Percentiles rank a stretch among this genome's conserved stretches.
These are phyloP conservation scores for Schizaphis graminum DNA, from an alignment of 2,888 invertebrate species.

Conservation along the genomic window DNA sequence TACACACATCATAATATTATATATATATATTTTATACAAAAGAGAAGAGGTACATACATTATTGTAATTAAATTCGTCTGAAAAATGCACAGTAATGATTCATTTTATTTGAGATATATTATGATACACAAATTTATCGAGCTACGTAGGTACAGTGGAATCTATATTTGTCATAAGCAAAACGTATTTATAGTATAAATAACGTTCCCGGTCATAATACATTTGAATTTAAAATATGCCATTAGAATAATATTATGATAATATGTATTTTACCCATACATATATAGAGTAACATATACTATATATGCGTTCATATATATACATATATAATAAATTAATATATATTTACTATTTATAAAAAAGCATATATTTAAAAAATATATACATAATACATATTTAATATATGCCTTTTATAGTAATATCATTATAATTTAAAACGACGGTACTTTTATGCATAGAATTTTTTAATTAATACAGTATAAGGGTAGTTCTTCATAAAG, in stretches of 20 bases:
- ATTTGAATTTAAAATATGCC: neutral
- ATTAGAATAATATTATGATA: conserved; percentile 14
- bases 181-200: neutral
- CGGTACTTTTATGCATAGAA: neutral
- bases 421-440: neutral
- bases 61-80: neutral
- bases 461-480: neutral
- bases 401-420: neutral
- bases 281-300: neutral
- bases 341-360: neutral
- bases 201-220: neutral
- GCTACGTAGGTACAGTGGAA: neutral
- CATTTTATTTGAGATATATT: neutral
- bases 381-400: neutral
- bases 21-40: neutral
- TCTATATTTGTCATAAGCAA: neutral
- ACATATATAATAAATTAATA: neutral
- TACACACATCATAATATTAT: neutral
- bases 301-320: neutral
- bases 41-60: neutral
- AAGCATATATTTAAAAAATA: neutral
- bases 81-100: neutral
- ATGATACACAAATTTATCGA: neutral
- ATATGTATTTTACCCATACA: neutral
- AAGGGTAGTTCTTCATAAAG: neutral